phyloP scores from a whole-genome alignment of 2,113 vertebrate species.

The Chaenocephalus aceratus region DNA sequence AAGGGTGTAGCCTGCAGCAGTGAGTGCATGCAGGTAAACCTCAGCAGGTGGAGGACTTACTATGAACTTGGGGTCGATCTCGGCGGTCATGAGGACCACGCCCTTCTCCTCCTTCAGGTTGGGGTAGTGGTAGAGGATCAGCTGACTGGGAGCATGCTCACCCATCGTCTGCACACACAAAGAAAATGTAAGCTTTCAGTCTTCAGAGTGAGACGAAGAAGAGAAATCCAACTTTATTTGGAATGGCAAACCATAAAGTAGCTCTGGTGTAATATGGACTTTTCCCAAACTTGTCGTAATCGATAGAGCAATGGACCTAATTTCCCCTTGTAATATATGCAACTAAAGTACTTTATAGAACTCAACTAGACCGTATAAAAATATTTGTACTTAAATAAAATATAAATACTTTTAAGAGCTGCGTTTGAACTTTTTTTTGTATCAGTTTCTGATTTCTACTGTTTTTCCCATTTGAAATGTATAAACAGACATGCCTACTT shows the following conservation, averaged over 20 bases:
- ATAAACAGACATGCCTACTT: background rate
- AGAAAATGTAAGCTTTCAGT: background rate
- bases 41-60: slow-evolving; percentile 79
- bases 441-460: background rate
- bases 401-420: background rate
- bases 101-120: slow-evolving; percentile 93
- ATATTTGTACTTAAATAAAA: no score
- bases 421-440: background rate
- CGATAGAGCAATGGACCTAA: no score
- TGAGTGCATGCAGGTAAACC: background rate
- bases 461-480: background rate
- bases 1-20: no score
- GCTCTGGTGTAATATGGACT: background rate
- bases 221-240: background rate
- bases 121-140: slow-evolving; percentile 94
- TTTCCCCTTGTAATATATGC: background rate
- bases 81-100: slow-evolving; percentile 95
- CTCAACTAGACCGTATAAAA: no score
- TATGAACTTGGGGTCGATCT: slow-evolving; percentile 92
- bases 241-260: background rate
- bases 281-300: no score
- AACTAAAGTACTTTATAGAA: no score
- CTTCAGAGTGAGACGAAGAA: background rate
- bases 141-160: slow-evolving; percentile 90
- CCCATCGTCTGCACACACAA: slow-evolving; percentile 84